Percentiles rank a stretch among this genome's conserved stretches.
phyloP scores from a whole-genome alignment of 2,888 invertebrate species.

The Belgica antarctica region DNA sequence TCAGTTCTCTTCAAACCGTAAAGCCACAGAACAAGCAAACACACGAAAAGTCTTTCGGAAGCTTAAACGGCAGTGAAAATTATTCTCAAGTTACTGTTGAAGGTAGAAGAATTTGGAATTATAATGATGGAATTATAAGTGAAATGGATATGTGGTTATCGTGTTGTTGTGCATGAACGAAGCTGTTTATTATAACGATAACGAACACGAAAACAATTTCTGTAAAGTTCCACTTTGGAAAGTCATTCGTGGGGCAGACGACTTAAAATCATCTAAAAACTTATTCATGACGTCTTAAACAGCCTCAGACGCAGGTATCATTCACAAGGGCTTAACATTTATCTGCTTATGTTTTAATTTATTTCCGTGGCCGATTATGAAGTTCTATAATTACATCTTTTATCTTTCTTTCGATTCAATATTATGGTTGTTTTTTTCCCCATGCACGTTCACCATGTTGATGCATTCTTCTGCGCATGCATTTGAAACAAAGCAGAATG shows the following conservation, averaged over 20 bases:
- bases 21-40: constrained; percentile 4
- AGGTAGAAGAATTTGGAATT: constrained; percentile 35
- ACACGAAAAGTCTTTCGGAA: constrained; percentile 30
- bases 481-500: constrained; percentile 22
- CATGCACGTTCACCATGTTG: constrained; percentile 27
- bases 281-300: no score
- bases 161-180: no score
- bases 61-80: constrained; percentile 31
- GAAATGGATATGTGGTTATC: background rate
- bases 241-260: no score
- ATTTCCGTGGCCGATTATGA: constrained; percentile 10
- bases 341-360: constrained; percentile 2
- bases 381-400: constrained; percentile 36
- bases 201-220: no score
- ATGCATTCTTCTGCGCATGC: constrained; percentile 33
- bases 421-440: background rate
- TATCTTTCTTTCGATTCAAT: background rate
- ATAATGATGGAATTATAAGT: constrained; percentile 29
- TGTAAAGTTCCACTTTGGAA: no score
- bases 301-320: background rate
- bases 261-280: background rate
- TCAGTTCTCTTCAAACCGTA: background rate
- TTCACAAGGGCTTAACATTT: constrained; percentile 15
- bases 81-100: constrained; percentile 27
- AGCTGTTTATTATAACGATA: no score